A percentile compares a stretch with the other conserved stretches of the same genome.
Evolutionary conservation across 2,797 vertebrate species (phyloP).

Genomic region (Channa striata): DNA sequence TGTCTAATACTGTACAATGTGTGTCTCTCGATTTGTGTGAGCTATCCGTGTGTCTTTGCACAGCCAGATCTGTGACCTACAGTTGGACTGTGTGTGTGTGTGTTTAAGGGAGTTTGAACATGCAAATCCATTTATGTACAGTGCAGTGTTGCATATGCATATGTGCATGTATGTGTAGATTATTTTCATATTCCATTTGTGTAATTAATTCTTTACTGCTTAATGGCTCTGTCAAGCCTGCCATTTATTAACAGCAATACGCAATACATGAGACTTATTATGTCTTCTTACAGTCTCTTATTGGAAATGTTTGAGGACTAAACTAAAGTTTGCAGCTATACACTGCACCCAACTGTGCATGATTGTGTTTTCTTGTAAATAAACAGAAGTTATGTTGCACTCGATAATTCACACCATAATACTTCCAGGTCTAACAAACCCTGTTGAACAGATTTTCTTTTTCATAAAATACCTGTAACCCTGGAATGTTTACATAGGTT

Average conservation of each 20-base stretch:
- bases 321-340: background rate
- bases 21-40: constrained; percentile 8
- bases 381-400: background rate
- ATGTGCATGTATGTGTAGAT: background rate
- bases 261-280: constrained; percentile 10
- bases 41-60: background rate
- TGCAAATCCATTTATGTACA: constrained; percentile 23
- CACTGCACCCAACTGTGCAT: background rate
- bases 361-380: constrained; percentile 3
- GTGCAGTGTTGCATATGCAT: background rate
- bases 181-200: constrained; percentile 18
- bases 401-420: background rate
- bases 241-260: constrained; percentile 18
- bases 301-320: background rate
- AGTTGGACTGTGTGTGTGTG: constrained; percentile 20
- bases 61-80: constrained; percentile 44
- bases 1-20: constrained; percentile 22
- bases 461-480: background rate
- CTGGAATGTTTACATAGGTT: background rate
- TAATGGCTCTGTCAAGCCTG: background rate
- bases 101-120: constrained; percentile 12
- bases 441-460: background rate
- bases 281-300: constrained; percentile 1
- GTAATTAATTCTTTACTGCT: constrained; percentile 2
- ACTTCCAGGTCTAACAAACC: background rate